Evolutionary conservation across 2,888 invertebrate species (phyloP), one percentile per base, ranked within the genome.

Genomic region (Eupeodes luniger): DNA sequence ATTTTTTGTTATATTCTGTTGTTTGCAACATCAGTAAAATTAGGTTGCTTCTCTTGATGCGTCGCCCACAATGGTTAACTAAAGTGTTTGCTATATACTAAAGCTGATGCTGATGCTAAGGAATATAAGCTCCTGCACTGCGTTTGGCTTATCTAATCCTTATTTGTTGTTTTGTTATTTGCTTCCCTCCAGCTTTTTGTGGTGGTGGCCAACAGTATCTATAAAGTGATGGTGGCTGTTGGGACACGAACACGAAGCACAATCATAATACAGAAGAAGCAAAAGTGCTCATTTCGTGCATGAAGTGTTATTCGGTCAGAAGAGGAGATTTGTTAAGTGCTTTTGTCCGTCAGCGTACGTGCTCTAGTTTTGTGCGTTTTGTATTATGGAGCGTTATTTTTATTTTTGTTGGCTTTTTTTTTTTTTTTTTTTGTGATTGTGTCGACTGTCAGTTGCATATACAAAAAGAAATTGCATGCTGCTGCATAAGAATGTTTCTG

Each of bases 41-140:
- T 86, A 78, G 85, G 78, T 75, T 82, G 82, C 69, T 55, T 66
- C 81, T 61, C 66, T 85, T 78, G 67, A 79, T 82, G 78, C 82
- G 78, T 69, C 85, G 70, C 85, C 70, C 57, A 75, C 75, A 82
- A 86, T 86, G 75, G 86, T 79, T 75, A 62, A 83, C 83, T 79
- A 80, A 83, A 83, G 83, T 80, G 86, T 57, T 79, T 83, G 79
- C 83, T 11, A 1, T 27, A 27, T 40, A 40, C 40, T 40, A 9
- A 40, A 40, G 11, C 34, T 77, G 47, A 66, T 49, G 66, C 27
- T 61, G 40, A 0, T 7, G 40, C 9, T 40, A 5, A 27, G 27
- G 6, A 40, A 0, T 40, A 7, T 16, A 47, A 47, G 36, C 59
- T 77, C 36, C 64, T 77, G 72, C 83, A 47, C 59, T 77, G 72